Base-by-base conservation (phyloP, 2,113 vertebrate genomes). In the Plecotus auritus region DNA sequence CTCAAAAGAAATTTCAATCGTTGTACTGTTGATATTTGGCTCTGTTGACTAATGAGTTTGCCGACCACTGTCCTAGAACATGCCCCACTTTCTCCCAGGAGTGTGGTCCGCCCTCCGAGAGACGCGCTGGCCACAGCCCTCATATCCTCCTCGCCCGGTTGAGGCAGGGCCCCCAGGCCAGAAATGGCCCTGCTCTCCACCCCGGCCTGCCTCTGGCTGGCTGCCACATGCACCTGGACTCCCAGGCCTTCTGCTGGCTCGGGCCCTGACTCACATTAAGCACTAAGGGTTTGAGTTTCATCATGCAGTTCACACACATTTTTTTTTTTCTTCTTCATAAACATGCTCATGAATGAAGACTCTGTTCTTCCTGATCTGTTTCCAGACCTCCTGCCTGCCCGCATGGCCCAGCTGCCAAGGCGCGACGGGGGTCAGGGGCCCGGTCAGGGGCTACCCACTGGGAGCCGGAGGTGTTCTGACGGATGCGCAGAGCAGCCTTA, bases 231-330 rank as follows among this genome's bases (percentile, higher is more conserved):
- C 85, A 89, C 95, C 72, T 1, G 37, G 84, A 32, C 90, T 94
- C 88, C 93, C 85, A 72, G 95, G 90, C 94, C 88, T 83, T 90
- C 7, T 95, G 87, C 85, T 56, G 45, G 40, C 88, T 91, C 32
- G 49, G 72, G 17, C 97, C 80, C 95, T 91, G 91, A 82, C 97
- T 97, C 92, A 4, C 4, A 9, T 56, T 42, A 18, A 96, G 95
- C 83, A 59, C 47, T 51, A 74, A 85, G 2, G 16, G 88, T 88
- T 97, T 97, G 96, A 61, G 56, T 98, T 97, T 97, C 97, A 86
- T 97, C 97, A 76, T 28, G 81, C 88, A 95, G 78, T 96, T 97
- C 95, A 97, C 92, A 96, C 96, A 82, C 13, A 1, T 83, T 74
- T 93, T 94, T 87, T 87, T 82, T 37, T 14, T 20, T 18, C 82